Conservation (phyloP, 2,113 vertebrate genomes). For the Peromyscus maniculatus region DNA sequence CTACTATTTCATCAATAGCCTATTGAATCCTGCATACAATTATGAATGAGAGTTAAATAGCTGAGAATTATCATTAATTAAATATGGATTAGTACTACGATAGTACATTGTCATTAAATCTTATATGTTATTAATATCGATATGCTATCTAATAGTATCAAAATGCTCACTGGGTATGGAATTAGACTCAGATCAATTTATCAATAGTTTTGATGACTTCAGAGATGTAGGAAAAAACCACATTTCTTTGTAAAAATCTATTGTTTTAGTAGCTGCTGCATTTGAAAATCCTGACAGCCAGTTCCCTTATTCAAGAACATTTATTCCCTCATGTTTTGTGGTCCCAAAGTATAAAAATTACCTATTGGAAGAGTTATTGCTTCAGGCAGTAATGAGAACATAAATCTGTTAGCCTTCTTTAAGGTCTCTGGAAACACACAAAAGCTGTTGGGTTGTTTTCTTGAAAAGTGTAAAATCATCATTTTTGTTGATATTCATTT, state of each 20-base stretch:
- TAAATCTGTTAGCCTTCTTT: conserved; percentile 81
- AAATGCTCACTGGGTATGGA: background rate
- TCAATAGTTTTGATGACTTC: background rate
- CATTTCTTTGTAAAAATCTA: conserved; percentile 59
- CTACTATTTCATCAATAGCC: background rate
- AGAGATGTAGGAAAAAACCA: background rate
- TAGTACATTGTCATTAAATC: background rate
- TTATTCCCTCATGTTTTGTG: conserved; percentile 75
- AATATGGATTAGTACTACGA: background rate
- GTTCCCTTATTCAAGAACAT: conserved; percentile 75
- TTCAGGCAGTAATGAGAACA: conserved; percentile 80
- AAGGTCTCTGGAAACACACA: conserved; percentile 61
- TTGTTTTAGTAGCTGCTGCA: conserved; percentile 50
- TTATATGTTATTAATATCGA: background rate
- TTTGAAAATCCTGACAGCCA: conserved; percentile 63
- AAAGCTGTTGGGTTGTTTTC: conserved; percentile 52
- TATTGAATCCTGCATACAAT: background rate
- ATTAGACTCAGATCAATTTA: background rate
- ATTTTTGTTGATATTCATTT: conserved; percentile 76
- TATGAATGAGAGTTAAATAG: background rate
- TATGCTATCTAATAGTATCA: background rate
- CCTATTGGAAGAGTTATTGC: conserved; percentile 81
- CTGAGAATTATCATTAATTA: conserved; percentile 8
- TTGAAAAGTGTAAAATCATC: conserved; percentile 77
- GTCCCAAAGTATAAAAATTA: conserved; percentile 75